phyloP scores from a whole-genome alignment of 37 sponge, comb jelly and placozoan species.

The Chondrosia reniformis region DNA sequence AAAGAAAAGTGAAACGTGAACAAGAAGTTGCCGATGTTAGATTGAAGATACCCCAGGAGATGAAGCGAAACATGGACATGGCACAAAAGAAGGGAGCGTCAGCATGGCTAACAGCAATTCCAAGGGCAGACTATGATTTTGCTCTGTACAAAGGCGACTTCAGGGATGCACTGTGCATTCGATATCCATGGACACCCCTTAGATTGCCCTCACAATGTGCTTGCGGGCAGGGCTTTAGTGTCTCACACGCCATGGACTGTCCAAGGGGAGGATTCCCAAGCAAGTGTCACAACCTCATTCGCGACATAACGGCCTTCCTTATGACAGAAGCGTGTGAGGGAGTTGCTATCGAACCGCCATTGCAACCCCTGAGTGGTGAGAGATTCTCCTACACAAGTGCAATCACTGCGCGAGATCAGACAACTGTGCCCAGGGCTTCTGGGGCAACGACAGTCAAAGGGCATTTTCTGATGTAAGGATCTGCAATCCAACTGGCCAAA shows the following conservation, averaged over 20 bases:
- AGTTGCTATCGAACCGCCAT: too few species aligned
- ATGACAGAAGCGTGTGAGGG: not conserved
- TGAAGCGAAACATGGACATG: not conserved
- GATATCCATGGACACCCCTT: not conserved
- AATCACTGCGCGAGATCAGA: too few species aligned
- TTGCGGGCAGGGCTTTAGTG: not conserved
- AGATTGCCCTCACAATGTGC: constrained; percentile 5
- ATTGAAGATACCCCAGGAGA: not conserved
- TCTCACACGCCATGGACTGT: not conserved
- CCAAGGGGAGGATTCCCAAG: not conserved
- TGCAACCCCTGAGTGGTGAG: too few species aligned
- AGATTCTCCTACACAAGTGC: too few species aligned
- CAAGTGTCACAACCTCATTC: not conserved
- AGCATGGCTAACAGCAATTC: not conserved
- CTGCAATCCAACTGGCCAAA: too few species aligned
- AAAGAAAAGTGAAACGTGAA: not conserved
- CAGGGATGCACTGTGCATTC: not conserved
- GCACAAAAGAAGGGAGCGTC: constrained; percentile 9
- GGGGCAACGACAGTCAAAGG: too few species aligned
- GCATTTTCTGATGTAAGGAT: too few species aligned
- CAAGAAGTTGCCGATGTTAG: not conserved
- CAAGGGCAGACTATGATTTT: not conserved
- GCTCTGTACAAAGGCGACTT: not conserved
- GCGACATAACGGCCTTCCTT: not conserved
- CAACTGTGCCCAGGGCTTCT: too few species aligned